A percentile compares a stretch with the other conserved stretches of the same genome.
Evolutionary conservation across 2,113 vertebrate genomes (phyloP).

Genomic region (Ia io): DNA sequence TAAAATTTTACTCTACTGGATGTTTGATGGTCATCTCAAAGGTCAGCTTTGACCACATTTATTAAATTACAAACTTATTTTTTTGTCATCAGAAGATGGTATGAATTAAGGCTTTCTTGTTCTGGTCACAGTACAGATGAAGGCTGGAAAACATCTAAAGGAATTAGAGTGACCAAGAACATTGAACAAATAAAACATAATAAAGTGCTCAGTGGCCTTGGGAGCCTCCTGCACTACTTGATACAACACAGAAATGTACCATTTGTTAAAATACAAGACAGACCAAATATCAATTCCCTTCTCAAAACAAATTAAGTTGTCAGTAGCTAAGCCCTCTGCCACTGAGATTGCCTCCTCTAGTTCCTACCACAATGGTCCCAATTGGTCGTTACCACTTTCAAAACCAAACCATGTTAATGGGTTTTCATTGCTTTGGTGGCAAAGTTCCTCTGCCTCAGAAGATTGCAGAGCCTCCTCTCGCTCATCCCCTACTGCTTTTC

Average conservation of each 20-base stretch:
- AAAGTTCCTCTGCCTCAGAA: neutral
- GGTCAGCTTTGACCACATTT: slow-evolving; percentile 65
- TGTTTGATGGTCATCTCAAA: slow-evolving; percentile 65
- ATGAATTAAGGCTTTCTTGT: slow-evolving; percentile 61
- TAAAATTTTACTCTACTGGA: slow-evolving; percentile 58
- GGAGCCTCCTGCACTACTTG: neutral
- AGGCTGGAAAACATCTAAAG: slow-evolving; percentile 42
- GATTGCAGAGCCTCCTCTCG: neutral
- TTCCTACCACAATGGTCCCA: neutral
- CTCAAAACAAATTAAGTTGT: neutral
- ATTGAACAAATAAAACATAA: neutral
- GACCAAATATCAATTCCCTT: neutral
- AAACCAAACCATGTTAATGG: neutral
- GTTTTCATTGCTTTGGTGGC: neutral
- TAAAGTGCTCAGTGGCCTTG: neutral
- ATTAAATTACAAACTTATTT: slow-evolving; percentile 68
- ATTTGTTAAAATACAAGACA: neutral
- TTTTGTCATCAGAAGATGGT: slow-evolving; percentile 67
- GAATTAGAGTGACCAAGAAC: neutral
- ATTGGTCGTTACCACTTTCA: neutral
- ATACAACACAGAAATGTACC: neutral
- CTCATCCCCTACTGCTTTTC: neutral
- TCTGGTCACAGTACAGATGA: slow-evolving; percentile 36
- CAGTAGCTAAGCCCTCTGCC: neutral
- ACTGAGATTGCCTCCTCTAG: neutral